Percentiles rank a stretch among this genome's conserved stretches.
Evolutionary conservation across 2,888 invertebrate genomes (phyloP).

Genomic region (Pegoplata infirma): DNA sequence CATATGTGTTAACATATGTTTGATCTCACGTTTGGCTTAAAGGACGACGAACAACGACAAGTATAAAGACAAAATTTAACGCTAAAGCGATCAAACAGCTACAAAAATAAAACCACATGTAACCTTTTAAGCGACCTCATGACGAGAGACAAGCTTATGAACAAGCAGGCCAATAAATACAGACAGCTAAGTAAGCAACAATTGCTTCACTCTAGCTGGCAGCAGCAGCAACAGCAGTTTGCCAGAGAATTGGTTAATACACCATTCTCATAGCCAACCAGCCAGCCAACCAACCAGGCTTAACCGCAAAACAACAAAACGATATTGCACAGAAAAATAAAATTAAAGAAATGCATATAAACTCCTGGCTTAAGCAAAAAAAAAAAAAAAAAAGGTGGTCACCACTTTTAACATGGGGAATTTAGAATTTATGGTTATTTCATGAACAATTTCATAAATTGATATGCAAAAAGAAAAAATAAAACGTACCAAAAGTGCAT

Average conservation of each 20-base stretch:
- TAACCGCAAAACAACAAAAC: conserved; percentile 29
- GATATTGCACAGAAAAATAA: conserved; percentile 16
- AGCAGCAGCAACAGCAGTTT: no score
- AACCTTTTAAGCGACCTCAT: conserved; percentile 59
- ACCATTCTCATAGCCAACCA: no score
- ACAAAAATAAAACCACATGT: conserved; percentile 30
- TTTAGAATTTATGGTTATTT: conserved; percentile 71
- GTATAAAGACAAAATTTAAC: conserved; percentile 48
- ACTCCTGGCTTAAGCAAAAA: conserved; percentile 36
- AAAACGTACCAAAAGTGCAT: conserved; percentile 25
- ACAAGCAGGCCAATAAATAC: conserved; percentile 55
- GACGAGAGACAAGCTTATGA: conserved; percentile 59
- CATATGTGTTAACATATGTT: conserved; percentile 65
- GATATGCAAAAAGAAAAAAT: conserved; percentile 52
- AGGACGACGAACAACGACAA: conserved; percentile 50
- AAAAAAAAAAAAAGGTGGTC: no score
- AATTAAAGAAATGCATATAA: conserved; percentile 11
- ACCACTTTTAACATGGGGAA: conserved; percentile 36
- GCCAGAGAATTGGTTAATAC: background rate
- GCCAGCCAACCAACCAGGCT: conserved; percentile 11
- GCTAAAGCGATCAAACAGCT: conserved; percentile 30
- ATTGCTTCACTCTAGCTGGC: conserved; percentile 13
- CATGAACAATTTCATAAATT: conserved; percentile 70
- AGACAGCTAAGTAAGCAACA: conserved; percentile 20
- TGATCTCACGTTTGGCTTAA: conserved; percentile 63